These are phyloP conservation scores for Smutsia gigantea DNA, from an alignment of 2,797 vertebrate species.

Conservation along the genomic window DNA sequence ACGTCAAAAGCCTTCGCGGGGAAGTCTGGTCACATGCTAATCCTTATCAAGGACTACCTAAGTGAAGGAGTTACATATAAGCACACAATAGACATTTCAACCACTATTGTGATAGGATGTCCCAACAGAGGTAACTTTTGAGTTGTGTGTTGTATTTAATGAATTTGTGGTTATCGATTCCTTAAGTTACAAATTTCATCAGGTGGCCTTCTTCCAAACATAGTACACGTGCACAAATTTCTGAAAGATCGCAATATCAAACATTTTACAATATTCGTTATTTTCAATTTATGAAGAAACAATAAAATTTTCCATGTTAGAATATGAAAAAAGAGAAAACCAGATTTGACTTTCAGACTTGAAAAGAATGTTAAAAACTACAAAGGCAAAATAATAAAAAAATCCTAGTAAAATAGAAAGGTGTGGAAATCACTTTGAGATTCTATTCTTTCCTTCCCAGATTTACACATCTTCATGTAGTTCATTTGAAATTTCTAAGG, in stretches of 20 bases:
- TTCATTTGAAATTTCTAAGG: not conserved
- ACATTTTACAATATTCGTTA: not conserved
- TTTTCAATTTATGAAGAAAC: slow-evolving; percentile 1
- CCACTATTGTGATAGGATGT: not conserved
- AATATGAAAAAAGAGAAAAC: not conserved
- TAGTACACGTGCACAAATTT: not conserved
- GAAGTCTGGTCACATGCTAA: not conserved
- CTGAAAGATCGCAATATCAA: not conserved
- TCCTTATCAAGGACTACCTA: not conserved
- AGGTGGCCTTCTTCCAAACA: not conserved
- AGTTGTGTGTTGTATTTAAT: not conserved
- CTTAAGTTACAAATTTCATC: not conserved
- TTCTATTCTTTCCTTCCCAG: not conserved
- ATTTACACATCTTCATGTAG: not conserved
- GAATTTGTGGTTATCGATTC: not conserved
- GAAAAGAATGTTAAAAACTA: not conserved
- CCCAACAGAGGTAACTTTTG: not conserved
- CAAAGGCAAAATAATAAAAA: slow-evolving; percentile 13
- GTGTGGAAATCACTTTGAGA: not conserved
- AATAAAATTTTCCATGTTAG: not conserved
- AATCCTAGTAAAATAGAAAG: not conserved
- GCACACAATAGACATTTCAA: not conserved
- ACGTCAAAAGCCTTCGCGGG: not conserved
- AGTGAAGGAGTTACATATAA: not conserved
- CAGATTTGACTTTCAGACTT: not conserved